These are phyloP conservation scores for Anomalospiza imberbis DNA, from an alignment of 2,797 vertebrate species.

Conservation along the genomic window DNA sequence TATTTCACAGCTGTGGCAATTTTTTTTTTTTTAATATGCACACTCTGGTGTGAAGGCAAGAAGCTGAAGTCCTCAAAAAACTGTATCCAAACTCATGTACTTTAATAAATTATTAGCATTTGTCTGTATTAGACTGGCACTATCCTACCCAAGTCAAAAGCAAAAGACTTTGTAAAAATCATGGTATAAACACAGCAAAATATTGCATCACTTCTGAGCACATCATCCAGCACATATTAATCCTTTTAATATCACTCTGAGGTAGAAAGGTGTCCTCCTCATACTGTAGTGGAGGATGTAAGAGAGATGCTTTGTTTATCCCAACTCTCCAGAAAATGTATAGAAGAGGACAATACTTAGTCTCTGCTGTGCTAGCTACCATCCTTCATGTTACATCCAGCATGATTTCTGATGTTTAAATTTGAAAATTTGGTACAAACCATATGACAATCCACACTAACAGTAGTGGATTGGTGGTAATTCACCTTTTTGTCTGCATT, in stretches of 20 bases:
- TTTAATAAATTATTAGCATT: not conserved
- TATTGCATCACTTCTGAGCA: not conserved
- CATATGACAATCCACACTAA: not conserved
- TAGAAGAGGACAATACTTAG: not conserved
- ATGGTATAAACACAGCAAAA: not conserved
- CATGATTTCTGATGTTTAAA: not conserved
- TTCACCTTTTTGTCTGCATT: not conserved
- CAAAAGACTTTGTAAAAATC: not conserved
- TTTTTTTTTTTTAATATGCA: not conserved
- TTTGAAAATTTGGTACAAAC: not conserved
- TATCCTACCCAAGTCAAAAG: not conserved
- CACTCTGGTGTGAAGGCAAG: not conserved
- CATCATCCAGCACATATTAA: not conserved
- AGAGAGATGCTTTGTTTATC: not conserved
- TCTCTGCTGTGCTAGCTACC: not conserved
- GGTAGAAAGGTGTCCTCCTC: not conserved
- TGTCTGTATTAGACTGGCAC: not conserved
- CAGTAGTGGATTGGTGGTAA: not conserved
- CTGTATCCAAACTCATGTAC: not conserved
- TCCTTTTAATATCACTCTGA: not conserved
- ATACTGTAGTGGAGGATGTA: not conserved
- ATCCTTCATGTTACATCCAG: not conserved
- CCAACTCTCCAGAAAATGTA: not conserved
- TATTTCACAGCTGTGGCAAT: constrained; percentile 5
- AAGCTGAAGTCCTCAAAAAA: not conserved